Evolutionary conservation across 2,113 vertebrate genomes (phyloP).

Genomic region (Stigmatopora nigra): DNA sequence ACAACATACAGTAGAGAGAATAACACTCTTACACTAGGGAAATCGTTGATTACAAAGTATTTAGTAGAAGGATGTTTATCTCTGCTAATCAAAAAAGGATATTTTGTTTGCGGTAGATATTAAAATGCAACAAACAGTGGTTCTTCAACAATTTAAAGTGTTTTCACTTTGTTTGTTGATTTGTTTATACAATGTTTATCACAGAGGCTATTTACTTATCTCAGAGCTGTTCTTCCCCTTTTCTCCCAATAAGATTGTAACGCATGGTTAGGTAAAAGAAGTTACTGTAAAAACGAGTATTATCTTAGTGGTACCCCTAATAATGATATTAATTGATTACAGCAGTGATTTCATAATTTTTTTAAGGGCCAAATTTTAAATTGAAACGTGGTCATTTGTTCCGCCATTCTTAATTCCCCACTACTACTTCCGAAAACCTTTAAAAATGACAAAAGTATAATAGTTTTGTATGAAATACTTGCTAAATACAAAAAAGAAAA

Average conservation of each 20-base stretch:
- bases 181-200: slow-evolving; percentile 7
- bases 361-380: too few relatives aligned
- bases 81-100: slow-evolving; percentile 36
- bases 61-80: slow-evolving; percentile 43
- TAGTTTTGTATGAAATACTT: too few relatives aligned
- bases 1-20: slow-evolving; percentile 25
- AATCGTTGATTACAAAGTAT: slow-evolving; percentile 41
- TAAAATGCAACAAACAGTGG: background rate
- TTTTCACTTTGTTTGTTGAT: slow-evolving; percentile 18
- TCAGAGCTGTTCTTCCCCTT: background rate
- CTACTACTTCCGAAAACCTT: too few relatives aligned
- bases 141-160: background rate
- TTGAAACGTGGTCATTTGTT: too few relatives aligned
- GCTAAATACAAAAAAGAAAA: too few relatives aligned
- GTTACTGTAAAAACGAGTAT: too few relatives aligned
- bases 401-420: too few relatives aligned
- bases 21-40: slow-evolving; percentile 36
- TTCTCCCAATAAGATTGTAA: background rate
- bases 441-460: too few relatives aligned
- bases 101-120: slow-evolving; percentile 8
- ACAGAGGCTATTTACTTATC: background rate
- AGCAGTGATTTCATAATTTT: too few relatives aligned
- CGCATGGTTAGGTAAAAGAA: background rate
- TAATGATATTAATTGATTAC: too few relatives aligned
- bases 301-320: too few relatives aligned